A percentile compares a stretch with the other conserved stretches of the same genome.
phyloP scores from a whole-genome alignment of 2,113 vertebrate genomes.

The Dolichotis patagonum region DNA sequence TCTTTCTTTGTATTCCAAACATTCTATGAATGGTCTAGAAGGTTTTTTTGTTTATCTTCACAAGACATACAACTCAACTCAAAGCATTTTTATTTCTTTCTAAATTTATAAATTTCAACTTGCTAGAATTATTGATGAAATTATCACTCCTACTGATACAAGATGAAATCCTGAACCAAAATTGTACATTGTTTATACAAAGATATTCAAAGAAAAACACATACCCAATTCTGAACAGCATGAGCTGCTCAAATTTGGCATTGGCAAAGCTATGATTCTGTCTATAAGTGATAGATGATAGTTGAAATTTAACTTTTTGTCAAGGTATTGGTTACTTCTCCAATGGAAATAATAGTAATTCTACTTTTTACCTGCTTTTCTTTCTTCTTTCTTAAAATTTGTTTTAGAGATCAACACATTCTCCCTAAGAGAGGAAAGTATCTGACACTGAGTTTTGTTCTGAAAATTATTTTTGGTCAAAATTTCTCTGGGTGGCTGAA shows the following conservation, averaged over 20 bases:
- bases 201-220: neutral
- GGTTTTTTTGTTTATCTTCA: neutral
- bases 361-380: neutral
- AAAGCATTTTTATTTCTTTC: constrained; percentile 9
- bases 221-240: neutral
- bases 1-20: neutral
- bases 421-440: neutral
- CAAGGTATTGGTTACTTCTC: neutral
- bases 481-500: neutral
- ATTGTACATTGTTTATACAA: neutral
- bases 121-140: neutral
- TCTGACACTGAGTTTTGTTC: neutral
- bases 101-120: constrained; percentile 14
- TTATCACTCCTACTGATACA: neutral
- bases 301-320: neutral
- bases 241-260: neutral
- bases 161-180: neutral
- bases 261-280: neutral
- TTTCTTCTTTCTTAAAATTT: neutral
- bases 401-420: neutral
- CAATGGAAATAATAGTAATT: neutral
- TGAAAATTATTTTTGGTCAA: constrained; percentile 30
- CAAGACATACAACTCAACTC: neutral
- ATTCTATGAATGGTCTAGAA: neutral
- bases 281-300: neutral